Evolutionary conservation across 1,140 invertebrate genomes (phyloP), one percentile per base, ranked within the genome.

Genomic region (Copidosoma floridanum): DNA sequence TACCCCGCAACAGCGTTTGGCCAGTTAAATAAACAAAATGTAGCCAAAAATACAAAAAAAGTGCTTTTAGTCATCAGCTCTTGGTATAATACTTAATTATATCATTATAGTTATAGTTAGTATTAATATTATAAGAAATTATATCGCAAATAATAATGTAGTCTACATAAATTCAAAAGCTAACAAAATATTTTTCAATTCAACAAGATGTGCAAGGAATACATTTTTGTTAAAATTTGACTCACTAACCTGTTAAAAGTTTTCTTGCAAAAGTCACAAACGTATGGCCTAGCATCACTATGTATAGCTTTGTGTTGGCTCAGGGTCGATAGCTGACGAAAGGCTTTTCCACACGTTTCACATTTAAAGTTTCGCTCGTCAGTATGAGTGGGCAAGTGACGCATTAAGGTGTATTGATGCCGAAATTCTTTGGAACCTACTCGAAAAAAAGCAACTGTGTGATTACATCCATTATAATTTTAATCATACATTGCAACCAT

Each of bases 341-440:
- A 94, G 62, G 89, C 86, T 83, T 91, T 91, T 14, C 88, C 87
- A 71, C 91, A 94, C 46, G 84, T 84, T 16, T 84, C 83, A 73
- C 91, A 94, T 64, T 88, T 86, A 73, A 89, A 93, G 73, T 92
- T 89, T 53, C 91, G 82, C 77, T 93, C 91, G 63, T 92, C 90
- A 21, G 88, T 88, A 71, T 93, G 90, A 0, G 90, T 93, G 1
- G 90, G 88, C 20, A 92, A 78, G 70, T 94, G 91, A n/a, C 91
- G 84, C 84, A 88, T 87, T 69, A 90, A 68, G 0, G 87, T 89
- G 66, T 90, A 90, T 67, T 89, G 87, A 72, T 90, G 89, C 41
- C 86, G 83, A 73, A 90, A 90, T 71, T 89, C 86, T 58, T 88
- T 86, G 18, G 83, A 80, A 77, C 85, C 84, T 85, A 63, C 27